A percentile compares a stretch with the other conserved stretches of the same genome.
phyloP scores from a whole-genome alignment of 2,797 vertebrate species.

The Anguilla pacifica region DNA sequence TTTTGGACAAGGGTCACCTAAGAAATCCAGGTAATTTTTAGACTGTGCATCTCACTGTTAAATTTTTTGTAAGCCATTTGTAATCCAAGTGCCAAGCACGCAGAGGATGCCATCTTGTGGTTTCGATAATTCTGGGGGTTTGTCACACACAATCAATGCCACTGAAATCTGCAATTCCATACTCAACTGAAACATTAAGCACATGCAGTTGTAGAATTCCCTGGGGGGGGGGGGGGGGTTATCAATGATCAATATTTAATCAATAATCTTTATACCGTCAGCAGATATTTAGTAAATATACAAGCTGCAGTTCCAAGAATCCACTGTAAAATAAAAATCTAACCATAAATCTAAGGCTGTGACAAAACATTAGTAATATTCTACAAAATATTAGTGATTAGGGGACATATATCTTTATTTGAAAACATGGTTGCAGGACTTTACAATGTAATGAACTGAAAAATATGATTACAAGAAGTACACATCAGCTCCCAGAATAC shows the following conservation, averaged over 20 bases:
- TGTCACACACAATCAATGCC: not conserved
- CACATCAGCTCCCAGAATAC: not conserved
- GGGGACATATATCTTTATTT: constrained; percentile 15
- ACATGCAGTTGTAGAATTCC: not conserved
- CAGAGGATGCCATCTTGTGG: constrained; percentile 63
- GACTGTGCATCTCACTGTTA: not conserved
- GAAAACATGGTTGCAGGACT: constrained; percentile 16
- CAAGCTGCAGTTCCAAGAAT: not conserved
- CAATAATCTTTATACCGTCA: not conserved
- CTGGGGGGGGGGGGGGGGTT: not conserved
- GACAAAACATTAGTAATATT: too few relatives aligned
- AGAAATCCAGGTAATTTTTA: not conserved
- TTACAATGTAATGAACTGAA: constrained; percentile 16
- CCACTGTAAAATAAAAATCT: not conserved
- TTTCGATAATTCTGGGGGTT: not conserved
- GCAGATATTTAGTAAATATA: not conserved
- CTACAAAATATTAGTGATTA: not conserved
- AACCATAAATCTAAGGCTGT: not conserved
- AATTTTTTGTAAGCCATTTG: not conserved
- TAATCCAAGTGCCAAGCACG: not conserved
- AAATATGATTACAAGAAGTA: constrained; percentile 15
- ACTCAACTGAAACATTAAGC: not conserved
- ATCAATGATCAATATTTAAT: not conserved
- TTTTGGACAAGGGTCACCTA: not conserved
- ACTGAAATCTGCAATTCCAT: not conserved